Percentiles rank a stretch among this genome's conserved stretches.
Evolutionary conservation across 2,113 vertebrate genomes (phyloP).

Genomic region (Rutilus rutilus): DNA sequence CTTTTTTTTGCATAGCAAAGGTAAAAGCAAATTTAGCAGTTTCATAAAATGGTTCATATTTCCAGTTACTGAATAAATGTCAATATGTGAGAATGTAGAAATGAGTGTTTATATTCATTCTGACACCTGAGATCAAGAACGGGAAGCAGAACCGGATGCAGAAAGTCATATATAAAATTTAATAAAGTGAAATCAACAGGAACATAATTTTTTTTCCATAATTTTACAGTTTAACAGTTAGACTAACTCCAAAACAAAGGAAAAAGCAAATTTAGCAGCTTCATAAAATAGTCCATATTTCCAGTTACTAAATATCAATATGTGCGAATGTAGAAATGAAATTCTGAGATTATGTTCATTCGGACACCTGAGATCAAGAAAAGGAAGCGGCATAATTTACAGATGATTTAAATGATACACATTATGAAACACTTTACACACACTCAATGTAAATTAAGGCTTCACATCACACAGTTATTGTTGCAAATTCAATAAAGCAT

Average conservation of each 20-base stretch:
- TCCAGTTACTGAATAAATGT: background rate
- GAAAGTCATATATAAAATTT: no score
- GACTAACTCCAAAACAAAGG: no score
- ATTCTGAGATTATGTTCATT: background rate
- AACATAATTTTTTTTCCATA: no score
- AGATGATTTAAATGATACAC: background rate
- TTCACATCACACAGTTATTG: background rate
- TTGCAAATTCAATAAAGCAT: background rate
- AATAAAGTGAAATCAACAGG: no score
- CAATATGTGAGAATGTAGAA: no score
- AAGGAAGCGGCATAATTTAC: background rate
- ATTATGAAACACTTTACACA: background rate
- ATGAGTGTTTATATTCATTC: background rate
- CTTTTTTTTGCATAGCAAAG: no score
- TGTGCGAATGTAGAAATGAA: background rate
- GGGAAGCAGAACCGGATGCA: background rate
- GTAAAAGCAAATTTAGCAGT: no score
- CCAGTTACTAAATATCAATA: background rate
- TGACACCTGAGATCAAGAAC: background rate
- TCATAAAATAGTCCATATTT: background rate
- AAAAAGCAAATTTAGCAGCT: no score
- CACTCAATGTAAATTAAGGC: no score
- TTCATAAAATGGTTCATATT: background rate
- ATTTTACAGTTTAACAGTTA: no score
- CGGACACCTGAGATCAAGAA: background rate